Evolutionary conservation across 2,797 vertebrate genomes (phyloP).

Genomic region (Discoglossus pictus): DNA sequence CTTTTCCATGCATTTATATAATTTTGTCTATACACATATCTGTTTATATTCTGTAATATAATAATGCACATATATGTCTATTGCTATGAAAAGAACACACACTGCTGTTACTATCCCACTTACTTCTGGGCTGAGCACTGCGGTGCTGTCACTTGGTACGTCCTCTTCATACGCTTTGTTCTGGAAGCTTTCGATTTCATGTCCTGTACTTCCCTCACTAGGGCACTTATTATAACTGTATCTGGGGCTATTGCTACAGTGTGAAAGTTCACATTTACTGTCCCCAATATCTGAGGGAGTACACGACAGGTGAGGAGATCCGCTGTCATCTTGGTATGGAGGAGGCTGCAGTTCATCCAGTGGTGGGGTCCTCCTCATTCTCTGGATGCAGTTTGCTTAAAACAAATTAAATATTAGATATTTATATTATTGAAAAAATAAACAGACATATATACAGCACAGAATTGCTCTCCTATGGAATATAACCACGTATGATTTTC

Average conservation of each 20-base stretch:
- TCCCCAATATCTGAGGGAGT: slow-evolving; percentile 90
- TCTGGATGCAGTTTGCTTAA: slow-evolving; percentile 92
- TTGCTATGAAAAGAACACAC: no score
- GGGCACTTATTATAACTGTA: slow-evolving; percentile 88
- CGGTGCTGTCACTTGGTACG: slow-evolving; percentile 93
- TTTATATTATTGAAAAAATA: background rate
- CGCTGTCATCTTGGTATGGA: slow-evolving; percentile 93
- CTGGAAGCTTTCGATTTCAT: slow-evolving; percentile 86
- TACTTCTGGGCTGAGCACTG: slow-evolving; percentile 94
- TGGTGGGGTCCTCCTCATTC: slow-evolving; percentile 92
- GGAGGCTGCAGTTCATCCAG: slow-evolving; percentile 95
- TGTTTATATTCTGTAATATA: no score
- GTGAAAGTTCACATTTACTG: slow-evolving; percentile 88
- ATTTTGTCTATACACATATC: no score
- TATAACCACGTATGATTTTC: no score
- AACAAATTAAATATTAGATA: slow-evolving; percentile 51
- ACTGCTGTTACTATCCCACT: slow-evolving; percentile 53
- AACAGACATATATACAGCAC: no score
- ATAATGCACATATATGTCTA: no score
- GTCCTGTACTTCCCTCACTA: slow-evolving; percentile 85
- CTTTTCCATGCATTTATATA: no score
- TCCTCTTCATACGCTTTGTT: slow-evolving; percentile 96
- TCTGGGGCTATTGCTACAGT: slow-evolving; percentile 87
- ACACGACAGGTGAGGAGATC: slow-evolving; percentile 90
- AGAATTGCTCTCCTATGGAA: no score